Evolutionary conservation across 2,113 vertebrate species (phyloP), one percentile per base, ranked within the genome.

Genomic region (Osmerus eperlanus): DNA sequence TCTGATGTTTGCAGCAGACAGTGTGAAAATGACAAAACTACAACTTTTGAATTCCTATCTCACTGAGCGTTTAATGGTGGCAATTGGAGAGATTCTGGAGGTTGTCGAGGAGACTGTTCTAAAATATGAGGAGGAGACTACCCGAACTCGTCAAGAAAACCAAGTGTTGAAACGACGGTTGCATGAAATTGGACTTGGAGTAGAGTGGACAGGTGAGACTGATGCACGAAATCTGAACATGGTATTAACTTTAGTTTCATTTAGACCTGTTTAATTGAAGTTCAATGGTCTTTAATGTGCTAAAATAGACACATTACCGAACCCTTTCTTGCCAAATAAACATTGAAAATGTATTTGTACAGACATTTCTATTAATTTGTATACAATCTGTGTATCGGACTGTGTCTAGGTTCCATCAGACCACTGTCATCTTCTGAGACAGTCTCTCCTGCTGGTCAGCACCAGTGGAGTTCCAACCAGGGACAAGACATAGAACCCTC

Each of bases 51-150:
- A 80, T 74, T 81, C 86, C 15, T 91, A 87, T 79, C 83, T 93
- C 72, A 87, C 85, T 58, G 90, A 93, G 82, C 90, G 92, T 68
- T 80, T 93, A 28, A 74, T 85, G 58, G 88, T 51, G 62, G 84
- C 90, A 76, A 88, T 92, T 67, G 86, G 89, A 79, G 92, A 93
- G 83, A 88, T 92, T n/a, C 70, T 92, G 68, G 85, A 84, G 71
- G 90, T 91, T 56, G 92, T 93, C 81, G 89, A 81, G 73, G 90
- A 87, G 81, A 89, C 90, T 69, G 90, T 92, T 51, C 41, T 47
- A 12, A 47, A 47, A 74, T 85, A 80, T 62, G 80, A 85, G 23
- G 71, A 78, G 59, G 83, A 85, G 78, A 85, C 80, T 25, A 52
- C 73, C 41, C 67, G 81, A 25, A 77, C 71, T 14, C 76, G 78